phyloP scores from a whole-genome alignment of 2,797 vertebrate species.

The Aldrovandia affinis region DNA sequence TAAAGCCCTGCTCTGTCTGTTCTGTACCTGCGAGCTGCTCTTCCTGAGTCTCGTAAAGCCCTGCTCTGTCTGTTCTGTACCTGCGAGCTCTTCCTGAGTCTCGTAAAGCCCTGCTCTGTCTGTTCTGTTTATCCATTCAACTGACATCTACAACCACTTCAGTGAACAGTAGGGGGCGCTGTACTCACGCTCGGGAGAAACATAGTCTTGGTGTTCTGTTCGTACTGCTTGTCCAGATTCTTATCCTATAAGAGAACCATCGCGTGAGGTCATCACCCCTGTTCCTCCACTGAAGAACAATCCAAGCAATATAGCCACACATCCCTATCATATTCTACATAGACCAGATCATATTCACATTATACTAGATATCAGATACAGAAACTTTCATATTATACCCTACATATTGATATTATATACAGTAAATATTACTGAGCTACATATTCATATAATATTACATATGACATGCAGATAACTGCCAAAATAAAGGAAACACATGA shows the following conservation, averaged over 20 bases:
- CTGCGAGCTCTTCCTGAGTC: no score
- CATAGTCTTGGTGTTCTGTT: conserved; percentile 84
- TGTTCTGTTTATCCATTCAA: no score
- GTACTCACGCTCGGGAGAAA: conserved; percentile 88
- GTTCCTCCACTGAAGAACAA: not conserved
- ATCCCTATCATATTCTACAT: not conserved
- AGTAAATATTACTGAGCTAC: no score
- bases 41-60: not conserved
- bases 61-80: not conserved
- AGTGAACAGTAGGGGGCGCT: not conserved
- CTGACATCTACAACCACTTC: not conserved
- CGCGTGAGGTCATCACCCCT: not conserved
- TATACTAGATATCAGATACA: no score
- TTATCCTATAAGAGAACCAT: conserved; percentile 81
- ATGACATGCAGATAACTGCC: no score
- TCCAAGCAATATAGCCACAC: not conserved
- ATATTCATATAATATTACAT: no score
- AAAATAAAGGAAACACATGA: no score
- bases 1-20: not conserved
- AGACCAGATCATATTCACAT: not conserved
- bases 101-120: no score
- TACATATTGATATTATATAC: no score
- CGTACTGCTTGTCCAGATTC: conserved; percentile 91
- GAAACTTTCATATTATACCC: no score
- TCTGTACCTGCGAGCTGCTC: not conserved